A percentile compares a stretch with the other conserved stretches of the same genome.
phyloP scores from a whole-genome alignment of 2,888 invertebrate genomes.

The Epistrophella euchroma region DNA sequence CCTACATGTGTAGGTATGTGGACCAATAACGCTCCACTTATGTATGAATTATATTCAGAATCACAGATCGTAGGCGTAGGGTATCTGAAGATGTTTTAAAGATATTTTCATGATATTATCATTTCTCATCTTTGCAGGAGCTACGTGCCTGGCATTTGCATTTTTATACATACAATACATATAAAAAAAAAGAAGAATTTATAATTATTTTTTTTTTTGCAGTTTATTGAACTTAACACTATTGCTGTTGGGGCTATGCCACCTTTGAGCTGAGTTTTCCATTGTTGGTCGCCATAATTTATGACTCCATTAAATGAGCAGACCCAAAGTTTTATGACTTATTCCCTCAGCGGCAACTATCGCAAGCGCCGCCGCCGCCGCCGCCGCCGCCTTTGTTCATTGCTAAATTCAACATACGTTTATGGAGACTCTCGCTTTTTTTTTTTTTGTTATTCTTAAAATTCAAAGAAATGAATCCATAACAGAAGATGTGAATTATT shows the following conservation, averaged over 20 bases:
- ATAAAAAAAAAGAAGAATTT: neutral
- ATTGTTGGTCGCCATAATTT: slow-evolving; percentile 50
- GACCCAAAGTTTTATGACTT: slow-evolving; percentile 40
- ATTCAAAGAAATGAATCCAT: neutral
- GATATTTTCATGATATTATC: too few species aligned
- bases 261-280: slow-evolving; percentile 17
- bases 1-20: too few species aligned
- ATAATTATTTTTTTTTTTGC: slow-evolving; percentile 7
- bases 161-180: too few species aligned
- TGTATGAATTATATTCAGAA: too few species aligned
- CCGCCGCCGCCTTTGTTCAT: neutral
- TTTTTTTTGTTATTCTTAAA: neutral
- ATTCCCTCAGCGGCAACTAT: neutral
- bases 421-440: neutral
- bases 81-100: too few species aligned
- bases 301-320: slow-evolving; percentile 55
- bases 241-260: neutral
- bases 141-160: neutral
- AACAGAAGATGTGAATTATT: slow-evolving; percentile 18
- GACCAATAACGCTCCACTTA: too few species aligned
- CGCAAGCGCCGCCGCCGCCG: neutral
- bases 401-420: neutral
- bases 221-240: slow-evolving; percentile 20
- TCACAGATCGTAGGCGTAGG: too few species aligned
- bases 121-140: neutral